Evolutionary conservation across 1,140 invertebrate species (phyloP).

Genomic region (Diorhabda carinulata): DNA sequence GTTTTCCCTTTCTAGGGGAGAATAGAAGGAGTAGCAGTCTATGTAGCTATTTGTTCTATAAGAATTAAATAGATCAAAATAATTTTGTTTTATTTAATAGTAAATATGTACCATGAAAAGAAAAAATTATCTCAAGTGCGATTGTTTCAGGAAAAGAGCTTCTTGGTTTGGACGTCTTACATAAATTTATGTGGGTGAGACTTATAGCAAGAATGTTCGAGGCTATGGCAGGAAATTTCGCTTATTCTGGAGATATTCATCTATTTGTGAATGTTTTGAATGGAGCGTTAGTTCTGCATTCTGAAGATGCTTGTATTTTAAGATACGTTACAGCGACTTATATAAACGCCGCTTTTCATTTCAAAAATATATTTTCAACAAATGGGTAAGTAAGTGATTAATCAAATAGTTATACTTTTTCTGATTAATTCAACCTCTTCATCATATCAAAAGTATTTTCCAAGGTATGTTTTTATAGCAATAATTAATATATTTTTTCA

Average conservation of each 20-base stretch:
- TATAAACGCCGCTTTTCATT: conserved; percentile 96
- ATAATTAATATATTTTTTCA: not conserved
- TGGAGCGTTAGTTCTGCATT: conserved; percentile 93
- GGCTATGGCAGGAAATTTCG: conserved; percentile 97
- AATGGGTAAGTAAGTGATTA: conserved; percentile 68
- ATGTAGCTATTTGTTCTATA: too few species aligned
- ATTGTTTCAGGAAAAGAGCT: conserved; percentile 75
- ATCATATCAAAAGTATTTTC: not conserved
- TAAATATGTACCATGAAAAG: too few species aligned
- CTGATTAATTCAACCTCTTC: too few species aligned
- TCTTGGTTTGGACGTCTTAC: conserved; percentile 89
- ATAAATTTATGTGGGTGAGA: conserved; percentile 98
- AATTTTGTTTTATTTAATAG: too few species aligned
- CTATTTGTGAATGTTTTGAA: conserved; percentile 97
- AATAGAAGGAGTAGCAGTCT: too few species aligned
- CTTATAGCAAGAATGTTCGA: conserved; percentile 96
- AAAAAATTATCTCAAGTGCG: too few species aligned
- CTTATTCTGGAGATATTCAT: conserved; percentile 95
- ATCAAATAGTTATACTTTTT: too few species aligned
- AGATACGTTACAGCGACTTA: conserved; percentile 95
- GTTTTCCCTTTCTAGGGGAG: too few species aligned
- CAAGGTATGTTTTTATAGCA: not conserved
- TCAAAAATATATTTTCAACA: conserved; percentile 98
- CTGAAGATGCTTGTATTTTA: conserved; percentile 93
- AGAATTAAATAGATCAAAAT: too few species aligned